Evolutionary conservation across 2,888 invertebrate species (phyloP), one percentile per base, ranked within the genome.

Genomic region (Caenorhabditis wallacei): DNA sequence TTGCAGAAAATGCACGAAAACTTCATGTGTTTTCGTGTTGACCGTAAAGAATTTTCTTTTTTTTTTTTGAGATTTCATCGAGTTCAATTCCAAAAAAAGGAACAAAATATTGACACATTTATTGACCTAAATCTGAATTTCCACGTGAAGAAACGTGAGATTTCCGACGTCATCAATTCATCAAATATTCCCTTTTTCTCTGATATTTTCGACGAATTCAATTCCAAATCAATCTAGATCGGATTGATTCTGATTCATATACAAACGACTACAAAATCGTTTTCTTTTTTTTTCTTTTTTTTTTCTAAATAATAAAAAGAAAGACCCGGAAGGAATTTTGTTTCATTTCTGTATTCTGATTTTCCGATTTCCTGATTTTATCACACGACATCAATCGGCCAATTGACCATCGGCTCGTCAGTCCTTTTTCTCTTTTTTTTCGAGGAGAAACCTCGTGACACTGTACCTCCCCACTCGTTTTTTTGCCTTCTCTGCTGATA

Each of bases 361-460:
- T 72, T 63, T 63, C 53, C 61, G 71, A 61, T 72, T 22, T 18
- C 59, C 16, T 35, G 20, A 20, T 16, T 16, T 40, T 40, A 40
- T 68, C 68, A 48, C 20, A 18, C 48, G 48, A 48, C 48, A 5
- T 8, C 40, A 2, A 11, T 40, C 11, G 11, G 16, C 13, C 13
- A 48, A 48, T 16, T 61, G 61, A 72, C 71, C 71, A 72, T 51
- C 4, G 40, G 40, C 18, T 8, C 56, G 43, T n/a, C 43, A 30
- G 30, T 30, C 24, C n/a, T 24, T 18, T 16, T 22, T 18, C 7
- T 37, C 56, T 24, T 2, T 13, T 51, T 13, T 64, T 74, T 74
- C 72, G 72, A 63, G 72, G 72, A 72, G 61, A 72, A 46, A 56
- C 56, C 74, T 74, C 64, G 74, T 74, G 74, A 74, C 64, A 61